Percentiles rank a stretch among this genome's conserved stretches.
Evolutionary conservation across 2,113 vertebrate species (phyloP).

Genomic region (Zosterops borbonicus): DNA sequence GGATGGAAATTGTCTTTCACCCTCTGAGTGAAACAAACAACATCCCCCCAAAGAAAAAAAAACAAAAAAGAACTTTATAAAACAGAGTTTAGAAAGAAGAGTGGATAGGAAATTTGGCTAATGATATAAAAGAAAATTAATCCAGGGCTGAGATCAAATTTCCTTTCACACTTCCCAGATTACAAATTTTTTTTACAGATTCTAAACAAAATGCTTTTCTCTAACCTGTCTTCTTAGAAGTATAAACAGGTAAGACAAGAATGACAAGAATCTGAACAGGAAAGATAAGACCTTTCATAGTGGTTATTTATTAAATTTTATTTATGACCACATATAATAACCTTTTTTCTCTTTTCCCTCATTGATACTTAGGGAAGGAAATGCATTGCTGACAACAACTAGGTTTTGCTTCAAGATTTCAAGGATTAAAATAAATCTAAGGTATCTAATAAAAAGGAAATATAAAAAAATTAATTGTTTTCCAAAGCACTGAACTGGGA

Average conservation of each 20-base stretch:
- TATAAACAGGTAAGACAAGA: not conserved
- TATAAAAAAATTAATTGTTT: not conserved
- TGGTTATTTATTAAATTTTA: not conserved
- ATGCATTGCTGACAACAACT: not conserved
- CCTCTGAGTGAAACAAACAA: not conserved
- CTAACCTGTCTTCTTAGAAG: not conserved
- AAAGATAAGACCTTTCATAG: not conserved
- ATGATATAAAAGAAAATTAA: not conserved
- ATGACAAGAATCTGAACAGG: not conserved
- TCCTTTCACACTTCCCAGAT: not conserved
- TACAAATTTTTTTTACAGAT: not conserved
- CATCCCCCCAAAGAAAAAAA: too few relatives aligned
- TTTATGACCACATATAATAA: not conserved
- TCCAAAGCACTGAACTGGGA: not conserved
- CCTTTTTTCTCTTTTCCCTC: not conserved
- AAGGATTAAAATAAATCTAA: not conserved
- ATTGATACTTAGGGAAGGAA: not conserved
- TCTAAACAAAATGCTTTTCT: not conserved
- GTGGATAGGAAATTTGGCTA: not conserved
- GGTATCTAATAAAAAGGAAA: not conserved
- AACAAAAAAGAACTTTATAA: not conserved
- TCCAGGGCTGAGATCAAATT: not conserved
- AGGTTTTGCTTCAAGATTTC: not conserved
- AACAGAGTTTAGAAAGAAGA: not conserved
- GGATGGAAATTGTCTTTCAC: slow-evolving; percentile 64